phyloP scores from a whole-genome alignment of 2,797 vertebrate genomes.

The Sebastes jordani region DNA sequence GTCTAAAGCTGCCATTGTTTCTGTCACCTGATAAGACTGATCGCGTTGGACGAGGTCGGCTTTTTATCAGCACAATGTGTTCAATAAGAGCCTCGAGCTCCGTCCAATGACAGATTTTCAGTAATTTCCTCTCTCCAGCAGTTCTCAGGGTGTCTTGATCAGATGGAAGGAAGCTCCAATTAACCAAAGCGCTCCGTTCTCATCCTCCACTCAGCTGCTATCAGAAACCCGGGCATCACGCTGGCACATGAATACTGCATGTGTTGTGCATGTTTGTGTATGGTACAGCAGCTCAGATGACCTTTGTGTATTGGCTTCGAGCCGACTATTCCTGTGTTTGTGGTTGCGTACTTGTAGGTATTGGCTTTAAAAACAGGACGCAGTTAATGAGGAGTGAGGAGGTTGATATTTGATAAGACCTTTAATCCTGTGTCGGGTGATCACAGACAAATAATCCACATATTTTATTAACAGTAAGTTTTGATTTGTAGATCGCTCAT shows the following conservation, averaged over 20 bases:
- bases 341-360: background rate
- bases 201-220: conserved; percentile 27
- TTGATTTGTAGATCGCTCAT: no score
- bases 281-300: background rate
- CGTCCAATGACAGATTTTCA: conserved; percentile 20
- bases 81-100: conserved; percentile 42
- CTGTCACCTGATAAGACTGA: conserved; percentile 31
- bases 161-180: conserved; percentile 62
- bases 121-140: conserved; percentile 25
- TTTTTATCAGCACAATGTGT: conserved; percentile 33
- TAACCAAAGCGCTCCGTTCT: conserved; percentile 41
- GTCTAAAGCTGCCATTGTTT: conserved; percentile 25
- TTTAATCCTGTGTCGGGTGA: background rate
- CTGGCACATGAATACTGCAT: background rate
- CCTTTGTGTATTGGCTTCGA: background rate
- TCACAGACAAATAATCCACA: background rate
- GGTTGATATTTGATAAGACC: background rate
- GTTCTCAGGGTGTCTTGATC: conserved; percentile 57
- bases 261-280: no score
- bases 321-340: background rate
- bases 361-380: background rate
- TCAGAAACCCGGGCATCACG: conserved; percentile 25
- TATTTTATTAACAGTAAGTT: no score
- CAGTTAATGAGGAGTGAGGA: background rate
- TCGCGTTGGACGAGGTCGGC: background rate